Base-by-base conservation (phyloP, 2,797 vertebrate species). In the Mionectes olivaceus region DNA sequence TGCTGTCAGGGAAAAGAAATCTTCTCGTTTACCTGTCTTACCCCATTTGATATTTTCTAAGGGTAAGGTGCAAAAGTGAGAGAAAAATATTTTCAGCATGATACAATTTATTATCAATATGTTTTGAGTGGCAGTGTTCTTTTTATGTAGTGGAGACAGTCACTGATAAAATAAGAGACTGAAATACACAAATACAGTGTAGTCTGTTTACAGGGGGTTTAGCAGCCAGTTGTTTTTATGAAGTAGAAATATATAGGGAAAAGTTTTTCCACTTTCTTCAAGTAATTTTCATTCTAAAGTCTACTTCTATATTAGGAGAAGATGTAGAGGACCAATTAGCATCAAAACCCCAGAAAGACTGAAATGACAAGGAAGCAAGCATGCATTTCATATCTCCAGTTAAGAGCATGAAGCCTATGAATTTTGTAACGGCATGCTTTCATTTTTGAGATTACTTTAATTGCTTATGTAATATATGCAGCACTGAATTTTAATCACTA, bases 31-130 rank as follows among this genome's bases (percentile, higher is more conserved):
- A 86, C 61, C 90, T 92, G 70, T 86, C 84, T 77, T 82, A 61
- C 9, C 17, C 13, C 39, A 74, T 96, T 96, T 95, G 94, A 89
- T 96, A 92, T 97, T 95, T 96, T 87, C 95, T 96, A 76, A 91
- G 17, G 5, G 28, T 85, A 60, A 87, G 75, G 70, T 94, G 50
- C 86, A 92, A 97, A 97, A 96, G 46, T 41, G 95, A 70, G 78
- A 87, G 53, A 88, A 80, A 79, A 95, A 33, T 39, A 80, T 93
- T 93, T 37, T 69, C 86, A 49, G 44, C 41, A 33, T 81, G 90
- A 88, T 94, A 70, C 57, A 87, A 87, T 95, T 96, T 95, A 91
- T 93, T 88, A 91, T 85, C 78, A 91, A 83, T 78, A 68, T 75
- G 70, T 83, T 92, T 87, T 94, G 83, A 91, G 61, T 69, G 79